Evolutionary conservation across 2,113 vertebrate genomes (phyloP), one percentile per base, ranked within the genome.

Genomic region (Conger conger): DNA sequence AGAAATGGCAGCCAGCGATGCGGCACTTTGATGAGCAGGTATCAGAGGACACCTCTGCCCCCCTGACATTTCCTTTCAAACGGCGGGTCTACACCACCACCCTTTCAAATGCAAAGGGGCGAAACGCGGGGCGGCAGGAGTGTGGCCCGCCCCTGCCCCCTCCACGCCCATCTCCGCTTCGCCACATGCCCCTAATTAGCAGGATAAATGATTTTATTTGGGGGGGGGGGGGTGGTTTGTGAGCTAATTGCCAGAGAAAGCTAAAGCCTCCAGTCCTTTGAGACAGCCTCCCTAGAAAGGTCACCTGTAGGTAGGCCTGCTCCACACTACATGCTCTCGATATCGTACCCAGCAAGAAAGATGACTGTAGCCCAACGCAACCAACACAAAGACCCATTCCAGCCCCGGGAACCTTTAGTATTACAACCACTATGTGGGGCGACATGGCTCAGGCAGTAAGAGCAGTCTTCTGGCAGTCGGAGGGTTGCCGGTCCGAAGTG

Each of bases 1-100:
- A 79, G 81, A 92, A 91, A 91, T 91, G 90, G 88, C 90, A 91
- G 38, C 45, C 83, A 63, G 82, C 50, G 38, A 83, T 42, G 45
- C 81, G 82, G 40, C 6, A 23, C 86, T 89, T 86, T 92, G 89
- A 92, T 86, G 82, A 40, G 60, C 11, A 57, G 79, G 88, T 85
- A 87, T 88, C 90, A 90, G 86, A 87, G 86, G 40, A 27, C 80
- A 85, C 88, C 90, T 91, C 80, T 86, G 85, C 79, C 91, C 79
- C 91, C 91, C 92, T 94, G 93, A 92, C 91, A 92, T 94, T 94
- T 93, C 85, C 91, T 93, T 92, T 93, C 86, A 92, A 89, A 90
- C 88, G 83, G 36, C 8, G 78, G 36, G 42, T 36, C 23, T 76
- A 78, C 83, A 73, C 40, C 16, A 86, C 57, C 83, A 7, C 1